These are phyloP conservation scores for Mustela lutreola DNA, from an alignment of 2,113 vertebrate genomes.

Conservation along the genomic window DNA sequence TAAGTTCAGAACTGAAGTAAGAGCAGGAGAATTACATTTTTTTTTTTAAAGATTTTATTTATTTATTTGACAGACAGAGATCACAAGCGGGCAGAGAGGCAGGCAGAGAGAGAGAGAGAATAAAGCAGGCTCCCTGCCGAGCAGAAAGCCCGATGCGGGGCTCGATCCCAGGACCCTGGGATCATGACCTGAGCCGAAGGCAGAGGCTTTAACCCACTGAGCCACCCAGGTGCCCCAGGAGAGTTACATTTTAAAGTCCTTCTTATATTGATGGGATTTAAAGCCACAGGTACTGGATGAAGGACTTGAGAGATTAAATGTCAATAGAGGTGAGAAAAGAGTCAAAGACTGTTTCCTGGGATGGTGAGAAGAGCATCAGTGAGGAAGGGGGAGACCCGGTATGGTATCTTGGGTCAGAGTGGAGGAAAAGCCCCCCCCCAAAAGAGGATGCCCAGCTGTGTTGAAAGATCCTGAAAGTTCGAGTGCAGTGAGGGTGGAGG, in stretches of 20 bases:
- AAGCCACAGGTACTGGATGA: not conserved
- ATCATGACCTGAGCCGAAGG: too few relatives aligned
- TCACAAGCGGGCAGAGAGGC: too few relatives aligned
- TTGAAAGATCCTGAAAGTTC: not conserved
- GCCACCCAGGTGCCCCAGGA: too few relatives aligned
- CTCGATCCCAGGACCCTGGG: too few relatives aligned
- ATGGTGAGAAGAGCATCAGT: not conserved
- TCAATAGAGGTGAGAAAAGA: not conserved
- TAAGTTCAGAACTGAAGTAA: not conserved
- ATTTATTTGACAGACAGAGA: too few relatives aligned
- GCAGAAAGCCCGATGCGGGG: too few relatives aligned
- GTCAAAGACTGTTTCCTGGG: not conserved
- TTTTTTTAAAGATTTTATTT: too few relatives aligned
- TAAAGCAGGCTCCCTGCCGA: too few relatives aligned
- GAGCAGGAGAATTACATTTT: not conserved
- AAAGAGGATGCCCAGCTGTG: not conserved
- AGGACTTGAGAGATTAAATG: not conserved
- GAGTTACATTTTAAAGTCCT: not conserved
- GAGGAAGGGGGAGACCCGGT: not conserved
- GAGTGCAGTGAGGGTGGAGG: not conserved
- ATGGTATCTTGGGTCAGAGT: not conserved
- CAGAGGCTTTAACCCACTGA: too few relatives aligned
- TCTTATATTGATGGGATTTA: not conserved
- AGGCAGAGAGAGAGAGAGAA: too few relatives aligned
- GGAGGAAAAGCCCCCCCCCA: not conserved